Evolutionary conservation across 92 coral and sea anemone species (phyloP).

Genomic region (Porites evermanni): DNA sequence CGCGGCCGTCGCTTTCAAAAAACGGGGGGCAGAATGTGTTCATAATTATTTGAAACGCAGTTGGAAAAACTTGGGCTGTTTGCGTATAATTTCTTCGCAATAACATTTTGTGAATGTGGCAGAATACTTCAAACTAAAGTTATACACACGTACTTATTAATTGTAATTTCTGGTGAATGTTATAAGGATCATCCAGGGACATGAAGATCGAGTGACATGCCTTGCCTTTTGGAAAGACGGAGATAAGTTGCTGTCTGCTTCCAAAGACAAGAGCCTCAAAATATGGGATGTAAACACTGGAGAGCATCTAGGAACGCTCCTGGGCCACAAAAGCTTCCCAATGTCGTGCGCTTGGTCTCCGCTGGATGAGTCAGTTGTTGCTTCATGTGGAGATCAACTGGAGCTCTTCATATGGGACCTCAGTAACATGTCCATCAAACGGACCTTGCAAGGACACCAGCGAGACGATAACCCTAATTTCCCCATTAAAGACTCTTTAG

Average conservation of each 20-base stretch:
- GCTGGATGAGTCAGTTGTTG: slow-evolving; percentile 53
- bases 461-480: slow-evolving; percentile 68
- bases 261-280: slow-evolving; percentile 58
- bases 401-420: slow-evolving; percentile 74
- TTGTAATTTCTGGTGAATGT: neutral
- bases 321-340: slow-evolving; percentile 57
- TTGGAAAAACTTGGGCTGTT: no score
- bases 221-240: slow-evolving; percentile 60
- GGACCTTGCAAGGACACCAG: slow-evolving; percentile 52
- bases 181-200: slow-evolving; percentile 47
- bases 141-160: neutral
- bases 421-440: slow-evolving; percentile 7
- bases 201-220: slow-evolving; percentile 59
- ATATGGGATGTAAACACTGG: slow-evolving; percentile 56
- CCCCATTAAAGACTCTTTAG: slow-evolving; percentile 56
- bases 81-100: no score
- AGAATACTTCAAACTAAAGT: no score
- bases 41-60: no score
- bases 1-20: no score
- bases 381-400: slow-evolving; percentile 62
- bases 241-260: slow-evolving; percentile 51
- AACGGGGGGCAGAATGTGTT: no score
- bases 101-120: no score
- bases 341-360: slow-evolving; percentile 70
- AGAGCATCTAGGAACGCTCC: slow-evolving; percentile 42